phyloP scores from a whole-genome alignment of 2,888 invertebrate genomes.

The Diarsia mendica region DNA sequence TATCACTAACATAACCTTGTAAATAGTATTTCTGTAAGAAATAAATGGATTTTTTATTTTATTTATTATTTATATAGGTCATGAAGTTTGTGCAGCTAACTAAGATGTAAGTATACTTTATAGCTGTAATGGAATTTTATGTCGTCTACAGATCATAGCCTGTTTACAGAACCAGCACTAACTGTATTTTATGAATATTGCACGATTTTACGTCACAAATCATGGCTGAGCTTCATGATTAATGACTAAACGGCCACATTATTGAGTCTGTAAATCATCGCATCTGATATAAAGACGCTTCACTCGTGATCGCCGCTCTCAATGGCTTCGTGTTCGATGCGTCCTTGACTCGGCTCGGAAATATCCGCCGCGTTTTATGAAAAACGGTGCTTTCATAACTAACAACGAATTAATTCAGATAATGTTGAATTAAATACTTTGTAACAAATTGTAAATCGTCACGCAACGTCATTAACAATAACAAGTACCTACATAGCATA shows the following conservation, averaged over 20 bases:
- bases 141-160: constrained; percentile 40
- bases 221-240: constrained; percentile 53
- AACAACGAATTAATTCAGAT: constrained; percentile 52
- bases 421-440: constrained; percentile 57
- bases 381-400: constrained; percentile 59
- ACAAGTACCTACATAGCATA: constrained; percentile 36
- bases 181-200: constrained; percentile 59
- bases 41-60: no score
- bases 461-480: constrained; percentile 67
- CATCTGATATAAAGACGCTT: constrained; percentile 42
- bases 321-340: constrained; percentile 69
- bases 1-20: no score
- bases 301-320: constrained; percentile 65
- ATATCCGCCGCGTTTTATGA: constrained; percentile 52
- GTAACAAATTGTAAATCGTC: constrained; percentile 58
- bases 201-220: constrained; percentile 46
- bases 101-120: constrained; percentile 35
- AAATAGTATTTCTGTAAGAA: no score
- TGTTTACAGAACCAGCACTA: constrained; percentile 31
- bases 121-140: constrained; percentile 57
- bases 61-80: no score
- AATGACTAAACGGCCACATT: constrained; percentile 64
- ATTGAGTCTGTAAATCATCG: constrained; percentile 46
- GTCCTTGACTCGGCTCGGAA: constrained; percentile 75
- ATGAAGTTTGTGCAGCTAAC: constrained; percentile 47